Evolutionary conservation across 2,113 vertebrate genomes (phyloP).

Genomic region (Salvator merianae): DNA sequence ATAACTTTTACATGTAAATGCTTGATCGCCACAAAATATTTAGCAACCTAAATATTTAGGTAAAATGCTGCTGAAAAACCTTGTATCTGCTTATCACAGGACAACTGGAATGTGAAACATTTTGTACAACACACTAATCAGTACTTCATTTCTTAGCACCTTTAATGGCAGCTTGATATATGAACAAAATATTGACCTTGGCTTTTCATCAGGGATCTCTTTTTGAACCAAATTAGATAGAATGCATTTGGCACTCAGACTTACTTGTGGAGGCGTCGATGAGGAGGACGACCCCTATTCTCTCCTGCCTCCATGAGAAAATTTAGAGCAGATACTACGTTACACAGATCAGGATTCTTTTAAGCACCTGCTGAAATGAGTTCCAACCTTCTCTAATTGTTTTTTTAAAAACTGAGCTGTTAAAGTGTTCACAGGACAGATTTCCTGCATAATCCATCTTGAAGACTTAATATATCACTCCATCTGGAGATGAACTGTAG

Average conservation of each 20-base stretch:
- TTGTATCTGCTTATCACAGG: background rate
- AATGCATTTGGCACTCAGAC: conserved; percentile 14
- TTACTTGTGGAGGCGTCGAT: conserved; percentile 17
- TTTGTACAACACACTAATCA: background rate
- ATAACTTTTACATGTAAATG: conserved; percentile 39
- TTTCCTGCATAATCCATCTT: background rate
- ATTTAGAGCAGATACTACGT: background rate
- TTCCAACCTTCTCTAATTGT: background rate
- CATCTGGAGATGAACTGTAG: rapidly evolving
- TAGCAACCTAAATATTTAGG: background rate
- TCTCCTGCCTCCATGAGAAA: background rate
- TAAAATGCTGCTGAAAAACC: background rate
- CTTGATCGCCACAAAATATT: background rate
- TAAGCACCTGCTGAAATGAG: background rate
- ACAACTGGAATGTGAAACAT: background rate
- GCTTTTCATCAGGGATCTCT: conserved; percentile 4
- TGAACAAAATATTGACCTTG: background rate
- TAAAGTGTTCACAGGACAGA: background rate
- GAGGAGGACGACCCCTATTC: conserved; percentile 10
- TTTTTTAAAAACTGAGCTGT: background rate
- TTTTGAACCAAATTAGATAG: background rate
- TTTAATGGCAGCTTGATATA: background rate
- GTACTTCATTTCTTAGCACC: background rate
- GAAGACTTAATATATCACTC: background rate
- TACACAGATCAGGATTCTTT: background rate